Percentiles rank a stretch among this genome's conserved stretches.
Conservation (phyloP, 2,888 invertebrate genomes). For the Cheilosia impressa region DNA sequence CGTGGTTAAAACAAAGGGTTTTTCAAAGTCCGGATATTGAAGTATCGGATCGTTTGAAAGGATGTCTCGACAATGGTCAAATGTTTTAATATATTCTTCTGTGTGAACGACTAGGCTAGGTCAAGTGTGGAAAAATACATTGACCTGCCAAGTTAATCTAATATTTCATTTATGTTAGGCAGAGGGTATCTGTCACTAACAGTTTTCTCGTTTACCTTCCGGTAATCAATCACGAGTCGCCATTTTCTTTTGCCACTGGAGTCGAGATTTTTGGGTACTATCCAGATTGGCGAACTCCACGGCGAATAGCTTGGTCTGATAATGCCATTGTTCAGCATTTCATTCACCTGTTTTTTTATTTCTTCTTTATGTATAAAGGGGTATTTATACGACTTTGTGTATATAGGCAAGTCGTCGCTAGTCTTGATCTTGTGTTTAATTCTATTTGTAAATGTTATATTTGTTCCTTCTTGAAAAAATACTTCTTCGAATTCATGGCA, state of each 20-base stretch:
- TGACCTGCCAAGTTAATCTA: no score
- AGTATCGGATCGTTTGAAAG: no score
- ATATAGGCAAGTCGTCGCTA: background rate
- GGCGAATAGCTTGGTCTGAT: no score
- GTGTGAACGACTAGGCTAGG: no score
- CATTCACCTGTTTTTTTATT: background rate
- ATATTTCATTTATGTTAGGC: background rate
- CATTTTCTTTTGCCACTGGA: background rate
- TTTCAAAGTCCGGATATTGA: no score
- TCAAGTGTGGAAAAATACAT: no score
- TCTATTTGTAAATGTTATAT: background rate
- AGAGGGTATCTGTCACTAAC: background rate
- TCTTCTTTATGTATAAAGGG: slow-evolving; percentile 4
- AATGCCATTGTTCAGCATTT: background rate
- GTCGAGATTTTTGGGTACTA: background rate
- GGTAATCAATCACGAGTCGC: background rate
- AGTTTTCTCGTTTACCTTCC: background rate
- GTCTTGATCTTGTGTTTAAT: slow-evolving; percentile 13
- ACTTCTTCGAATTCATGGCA: background rate
- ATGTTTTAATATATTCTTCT: no score
- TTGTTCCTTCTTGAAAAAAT: slow-evolving; percentile 16
- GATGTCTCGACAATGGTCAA: no score
- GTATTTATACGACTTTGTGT: slow-evolving; percentile 16
- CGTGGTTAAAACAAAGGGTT: no score
- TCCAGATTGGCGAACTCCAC: no score